A percentile compares a stretch with the other conserved stretches of the same genome.
Evolutionary conservation across 2,888 invertebrate species (phyloP).

Genomic region (Phaedon cochleariae): DNA sequence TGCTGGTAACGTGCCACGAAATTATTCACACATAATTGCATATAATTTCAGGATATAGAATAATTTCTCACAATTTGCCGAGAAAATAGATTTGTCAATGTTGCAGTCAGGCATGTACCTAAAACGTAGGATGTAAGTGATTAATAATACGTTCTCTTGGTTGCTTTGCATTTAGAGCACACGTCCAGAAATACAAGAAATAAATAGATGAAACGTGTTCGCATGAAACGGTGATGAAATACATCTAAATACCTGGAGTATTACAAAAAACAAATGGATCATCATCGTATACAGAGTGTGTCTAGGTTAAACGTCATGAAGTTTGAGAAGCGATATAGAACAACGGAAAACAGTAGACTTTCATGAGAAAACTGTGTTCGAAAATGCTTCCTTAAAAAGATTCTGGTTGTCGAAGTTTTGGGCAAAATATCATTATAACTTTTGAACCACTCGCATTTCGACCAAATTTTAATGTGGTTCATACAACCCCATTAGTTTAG

Average conservation of each 20-base stretch:
- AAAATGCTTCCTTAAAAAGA: too few relatives aligned
- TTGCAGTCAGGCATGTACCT: conserved; percentile 36
- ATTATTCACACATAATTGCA: conserved; percentile 53
- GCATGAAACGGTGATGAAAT: background rate
- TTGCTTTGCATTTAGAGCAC: background rate
- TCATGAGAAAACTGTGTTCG: too few relatives aligned
- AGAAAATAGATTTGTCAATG: conserved; percentile 42
- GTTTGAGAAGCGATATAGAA: too few relatives aligned
- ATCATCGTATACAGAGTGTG: too few relatives aligned
- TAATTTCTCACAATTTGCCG: conserved; percentile 45
- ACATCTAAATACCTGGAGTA: background rate
- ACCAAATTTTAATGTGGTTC: too few relatives aligned
- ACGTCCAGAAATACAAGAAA: background rate
- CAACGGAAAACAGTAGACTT: too few relatives aligned
- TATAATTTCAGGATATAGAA: conserved; percentile 49
- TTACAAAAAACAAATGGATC: too few relatives aligned
- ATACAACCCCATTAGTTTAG: too few relatives aligned
- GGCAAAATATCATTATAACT: too few relatives aligned
- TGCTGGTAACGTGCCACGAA: conserved; percentile 46
- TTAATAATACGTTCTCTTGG: conserved; percentile 10
- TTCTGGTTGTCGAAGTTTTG: too few relatives aligned
- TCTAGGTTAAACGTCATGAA: too few relatives aligned
- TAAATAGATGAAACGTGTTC: background rate
- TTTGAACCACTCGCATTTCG: too few relatives aligned
- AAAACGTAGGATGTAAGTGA: conserved; percentile 22